A percentile compares a stretch with the other conserved stretches of the same genome.
Conservation (phyloP, 2,113 vertebrate genomes). For the Tylochromis polylepis region DNA sequence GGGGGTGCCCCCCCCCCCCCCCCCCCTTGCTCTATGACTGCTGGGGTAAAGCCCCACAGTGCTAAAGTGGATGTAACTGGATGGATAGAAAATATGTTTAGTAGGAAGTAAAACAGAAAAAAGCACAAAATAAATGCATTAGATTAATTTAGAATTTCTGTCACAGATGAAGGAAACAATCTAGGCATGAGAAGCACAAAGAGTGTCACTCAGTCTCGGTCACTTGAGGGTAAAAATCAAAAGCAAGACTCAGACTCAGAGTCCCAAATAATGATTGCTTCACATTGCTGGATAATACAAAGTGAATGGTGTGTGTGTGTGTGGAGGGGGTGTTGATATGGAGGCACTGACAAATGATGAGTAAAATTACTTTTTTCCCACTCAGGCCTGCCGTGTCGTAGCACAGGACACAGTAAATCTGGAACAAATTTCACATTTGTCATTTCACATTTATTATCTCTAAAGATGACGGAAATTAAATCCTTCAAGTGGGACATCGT, state of each 20-base stretch:
- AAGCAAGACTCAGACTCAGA: not conserved
- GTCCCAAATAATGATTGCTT: not conserved
- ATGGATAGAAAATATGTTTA: not conserved
- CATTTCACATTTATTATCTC: conserved; percentile 25
- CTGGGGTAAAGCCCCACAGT: not conserved
- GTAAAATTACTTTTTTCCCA: conserved; percentile 11
- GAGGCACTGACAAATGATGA: conserved; percentile 4
- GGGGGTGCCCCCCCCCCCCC: too few species aligned
- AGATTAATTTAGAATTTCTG: not conserved
- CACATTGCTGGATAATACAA: not conserved
- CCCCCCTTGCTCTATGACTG: not conserved
- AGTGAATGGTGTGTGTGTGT: not conserved
- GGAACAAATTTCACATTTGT: conserved; percentile 46
- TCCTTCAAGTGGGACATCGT: not conserved
- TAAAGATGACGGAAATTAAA: conserved; percentile 28
- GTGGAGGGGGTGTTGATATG: not conserved
- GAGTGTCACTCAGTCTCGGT: fast-evolving
- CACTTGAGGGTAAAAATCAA: not conserved
- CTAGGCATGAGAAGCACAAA: not conserved
- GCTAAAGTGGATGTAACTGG: fast-evolving
- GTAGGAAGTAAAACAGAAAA: not conserved
- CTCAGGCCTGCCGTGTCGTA: not conserved
- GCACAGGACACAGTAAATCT: not conserved
- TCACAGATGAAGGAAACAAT: not conserved
- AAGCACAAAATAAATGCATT: not conserved